Percentiles rank a stretch among this genome's conserved stretches.
These are phyloP conservation scores for Trichopria drosophilae DNA, from an alignment of 2,888 invertebrate genomes.

Conservation along the genomic window DNA sequence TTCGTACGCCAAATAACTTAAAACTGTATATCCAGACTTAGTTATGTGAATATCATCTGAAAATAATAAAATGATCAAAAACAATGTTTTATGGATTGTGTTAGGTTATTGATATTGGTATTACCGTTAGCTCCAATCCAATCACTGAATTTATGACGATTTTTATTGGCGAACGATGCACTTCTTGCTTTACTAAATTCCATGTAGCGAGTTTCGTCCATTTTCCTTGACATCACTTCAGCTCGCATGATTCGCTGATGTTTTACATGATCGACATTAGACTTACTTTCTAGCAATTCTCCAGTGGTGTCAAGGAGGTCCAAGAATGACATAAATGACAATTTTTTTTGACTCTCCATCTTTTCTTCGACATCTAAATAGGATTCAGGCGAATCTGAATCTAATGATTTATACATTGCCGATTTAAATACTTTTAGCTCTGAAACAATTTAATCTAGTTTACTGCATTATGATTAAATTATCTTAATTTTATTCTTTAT, in stretches of 20 bases:
- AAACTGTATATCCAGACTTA: conserved; percentile 71
- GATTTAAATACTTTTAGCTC: conserved; percentile 55
- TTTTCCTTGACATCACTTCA: conserved; percentile 62
- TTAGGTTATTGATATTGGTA: too few species aligned
- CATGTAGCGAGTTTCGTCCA: conserved; percentile 63
- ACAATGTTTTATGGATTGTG: too few species aligned
- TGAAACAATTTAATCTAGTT: conserved; percentile 29
- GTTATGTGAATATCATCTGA: conserved; percentile 64
- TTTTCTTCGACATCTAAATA: conserved; percentile 58
- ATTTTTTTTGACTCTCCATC: conserved; percentile 32
- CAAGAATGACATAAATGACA: conserved; percentile 45
- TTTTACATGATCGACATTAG: conserved; percentile 68
- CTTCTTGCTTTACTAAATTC: conserved; percentile 80
- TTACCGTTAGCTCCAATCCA: conserved; percentile 53
- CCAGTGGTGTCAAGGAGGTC: conserved; percentile 55
- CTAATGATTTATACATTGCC: conserved; percentile 60
- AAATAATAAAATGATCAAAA: conserved; percentile 24
- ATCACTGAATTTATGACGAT: conserved; percentile 57
- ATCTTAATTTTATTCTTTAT: neutral
- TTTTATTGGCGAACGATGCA: conserved; percentile 68
- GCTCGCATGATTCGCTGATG: conserved; percentile 63
- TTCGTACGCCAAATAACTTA: conserved; percentile 86
- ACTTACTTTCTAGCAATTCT: conserved; percentile 49
- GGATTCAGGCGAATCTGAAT: conserved; percentile 58
- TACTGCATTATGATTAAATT: too few species aligned